Conservation (phyloP, 2,797 vertebrate species). For the Sebastes matsubarae region DNA sequence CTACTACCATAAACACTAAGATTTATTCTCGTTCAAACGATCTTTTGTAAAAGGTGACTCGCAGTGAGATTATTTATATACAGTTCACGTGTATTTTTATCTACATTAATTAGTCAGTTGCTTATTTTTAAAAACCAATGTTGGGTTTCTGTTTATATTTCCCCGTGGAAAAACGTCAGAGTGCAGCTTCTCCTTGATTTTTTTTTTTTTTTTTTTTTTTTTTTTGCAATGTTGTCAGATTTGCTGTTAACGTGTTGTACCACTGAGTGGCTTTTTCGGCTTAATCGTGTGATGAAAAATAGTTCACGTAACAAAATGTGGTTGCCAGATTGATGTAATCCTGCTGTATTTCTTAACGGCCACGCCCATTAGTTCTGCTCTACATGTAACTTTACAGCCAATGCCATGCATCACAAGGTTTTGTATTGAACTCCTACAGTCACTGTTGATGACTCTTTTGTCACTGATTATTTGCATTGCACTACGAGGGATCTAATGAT, state of each 20-base stretch:
- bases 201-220: background rate
- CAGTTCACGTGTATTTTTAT: constrained; percentile 41
- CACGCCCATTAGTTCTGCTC: background rate
- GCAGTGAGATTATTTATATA: constrained; percentile 50
- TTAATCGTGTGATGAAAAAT: background rate
- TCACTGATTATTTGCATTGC: constrained; percentile 27
- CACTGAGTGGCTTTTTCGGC: background rate
- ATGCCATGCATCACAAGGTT: background rate
- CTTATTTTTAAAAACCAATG: constrained; percentile 30
- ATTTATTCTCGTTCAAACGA: background rate
- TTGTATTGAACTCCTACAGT: constrained; percentile 6
- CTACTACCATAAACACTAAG: constrained; percentile 28
- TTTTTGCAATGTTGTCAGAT: background rate
- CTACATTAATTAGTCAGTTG: constrained; percentile 25
- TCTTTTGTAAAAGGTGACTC: constrained; percentile 10
- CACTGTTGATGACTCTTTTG: background rate
- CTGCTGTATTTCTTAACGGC: constrained; percentile 37
- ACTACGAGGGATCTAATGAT: constrained; percentile 22
- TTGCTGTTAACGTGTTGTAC: constrained; percentile 16
- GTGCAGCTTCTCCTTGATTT: constrained; percentile 45
- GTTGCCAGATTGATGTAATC: constrained; percentile 8
- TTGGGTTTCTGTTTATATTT: constrained; percentile 45
- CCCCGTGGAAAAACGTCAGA: background rate
- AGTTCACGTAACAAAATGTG: background rate
- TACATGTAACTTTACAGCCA: background rate